Evolutionary conservation across 2,113 vertebrate species (phyloP).

Genomic region (Boulengeromyrus knoepffleri): DNA sequence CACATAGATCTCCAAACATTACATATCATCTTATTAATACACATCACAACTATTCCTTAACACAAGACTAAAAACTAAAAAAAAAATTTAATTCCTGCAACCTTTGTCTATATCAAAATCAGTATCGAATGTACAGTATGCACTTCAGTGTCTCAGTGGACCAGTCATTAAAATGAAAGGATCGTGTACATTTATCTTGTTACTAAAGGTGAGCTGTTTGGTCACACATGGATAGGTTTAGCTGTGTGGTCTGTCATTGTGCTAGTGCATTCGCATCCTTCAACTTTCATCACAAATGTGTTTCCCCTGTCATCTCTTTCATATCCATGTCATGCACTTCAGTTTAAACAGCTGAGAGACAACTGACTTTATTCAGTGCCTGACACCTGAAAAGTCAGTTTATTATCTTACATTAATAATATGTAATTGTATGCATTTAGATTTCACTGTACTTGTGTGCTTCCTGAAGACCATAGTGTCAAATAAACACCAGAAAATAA

Average conservation of each 20-base stretch:
- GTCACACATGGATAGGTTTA: background rate
- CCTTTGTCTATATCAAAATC: background rate
- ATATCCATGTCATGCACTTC: background rate
- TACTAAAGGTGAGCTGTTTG: background rate
- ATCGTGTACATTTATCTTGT: background rate
- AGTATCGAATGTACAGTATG: background rate
- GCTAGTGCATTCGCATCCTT: background rate
- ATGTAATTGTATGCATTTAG: background rate
- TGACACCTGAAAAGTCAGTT: background rate
- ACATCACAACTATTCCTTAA: background rate
- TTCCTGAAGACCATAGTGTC: background rate
- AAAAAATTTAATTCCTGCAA: background rate
- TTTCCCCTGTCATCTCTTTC: background rate
- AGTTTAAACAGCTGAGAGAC: background rate
- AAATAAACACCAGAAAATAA: background rate
- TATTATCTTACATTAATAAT: background rate
- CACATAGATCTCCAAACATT: background rate
- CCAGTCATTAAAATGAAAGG: background rate
- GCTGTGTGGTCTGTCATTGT: background rate
- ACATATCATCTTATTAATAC: background rate
- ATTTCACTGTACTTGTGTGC: background rate
- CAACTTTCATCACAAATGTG: background rate
- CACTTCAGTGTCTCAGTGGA: background rate
- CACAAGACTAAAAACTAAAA: background rate
- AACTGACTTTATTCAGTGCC: background rate